Conservation (phyloP, 2,888 invertebrate species). For the Chydorus sphaericus region DNA sequence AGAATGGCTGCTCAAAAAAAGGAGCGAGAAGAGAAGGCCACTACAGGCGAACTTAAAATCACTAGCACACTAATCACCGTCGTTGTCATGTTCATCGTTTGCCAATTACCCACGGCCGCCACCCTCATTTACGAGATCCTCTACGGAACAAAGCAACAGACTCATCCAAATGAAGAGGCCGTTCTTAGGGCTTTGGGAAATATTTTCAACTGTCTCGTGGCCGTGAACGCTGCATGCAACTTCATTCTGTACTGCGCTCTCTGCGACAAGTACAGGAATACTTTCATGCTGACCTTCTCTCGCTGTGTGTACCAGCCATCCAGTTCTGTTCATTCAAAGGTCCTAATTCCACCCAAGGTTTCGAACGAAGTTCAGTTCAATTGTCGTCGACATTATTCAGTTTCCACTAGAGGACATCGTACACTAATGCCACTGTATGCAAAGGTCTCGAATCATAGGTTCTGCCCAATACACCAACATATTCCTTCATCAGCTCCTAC, state of each 20-base stretch:
- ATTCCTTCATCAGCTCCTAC: too few species aligned
- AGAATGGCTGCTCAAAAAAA: constrained; percentile 33
- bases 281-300: constrained; percentile 28
- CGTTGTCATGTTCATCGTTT: constrained; percentile 57
- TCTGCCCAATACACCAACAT: too few species aligned
- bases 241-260: constrained; percentile 62
- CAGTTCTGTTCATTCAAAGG: too few species aligned
- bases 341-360: too few species aligned
- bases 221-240: constrained; percentile 57
- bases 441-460: too few species aligned
- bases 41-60: constrained; percentile 48
- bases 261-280: constrained; percentile 54
- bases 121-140: constrained; percentile 38
- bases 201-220: constrained; percentile 51
- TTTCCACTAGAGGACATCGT: too few species aligned
- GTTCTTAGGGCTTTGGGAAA: constrained; percentile 44
- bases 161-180: constrained; percentile 25
- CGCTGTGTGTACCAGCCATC: neutral
- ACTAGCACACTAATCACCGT: constrained; percentile 61
- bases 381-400: too few species aligned
- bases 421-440: too few species aligned
- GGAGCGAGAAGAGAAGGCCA: constrained; percentile 9
- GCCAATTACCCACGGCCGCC: constrained; percentile 52
- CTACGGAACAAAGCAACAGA: too few species aligned
- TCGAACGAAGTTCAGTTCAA: too few species aligned